Evolutionary conservation across 2,797 vertebrate species (phyloP), one percentile per base, ranked within the genome.

Genomic region (Syngnathus rostellatus): DNA sequence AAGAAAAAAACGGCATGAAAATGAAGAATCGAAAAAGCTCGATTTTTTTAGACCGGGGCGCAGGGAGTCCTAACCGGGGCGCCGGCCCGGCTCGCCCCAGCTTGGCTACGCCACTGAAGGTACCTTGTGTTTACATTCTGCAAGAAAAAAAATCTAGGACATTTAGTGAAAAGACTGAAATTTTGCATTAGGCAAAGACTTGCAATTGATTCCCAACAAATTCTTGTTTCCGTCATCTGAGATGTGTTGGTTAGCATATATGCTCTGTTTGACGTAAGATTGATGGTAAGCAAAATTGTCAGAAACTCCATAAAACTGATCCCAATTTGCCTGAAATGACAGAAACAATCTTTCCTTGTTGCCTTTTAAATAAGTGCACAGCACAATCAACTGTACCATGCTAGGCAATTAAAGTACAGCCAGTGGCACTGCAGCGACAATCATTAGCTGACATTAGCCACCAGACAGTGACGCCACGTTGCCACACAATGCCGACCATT

Each of bases 401-500:
- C 55, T 14, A 25, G 1, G 6, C 25, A 53, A 53, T 64, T 39
- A 64, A 37, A n/a, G 31, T 64, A 65, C 21, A 11, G 25, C 41
- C 41, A 31, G 23, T 66, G 68, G 76, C 68, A 57, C 63, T 51
- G 76, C 11, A 45, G 25, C 23, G 37, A 50, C 68, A 66, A 78
- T 77, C 69, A 62, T 85, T 83, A 82, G 61, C 62, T 74, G 71
- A 53, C 57, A 82, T 87, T 82, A 81, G 73, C 66, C 62, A 48
- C 58, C 73, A 80, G 79, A 81, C 78, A 77, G 54, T 79, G 76
- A 83, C 70, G 64, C 57, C 74, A 74, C 70, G 58, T 68, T 75
- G 69, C 57, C 62, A 79, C 58, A 77, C 75, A 76, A 82, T 78
- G 46, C 80, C 74, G 70, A 79, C 74, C 74, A 75, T 86, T 80